These are phyloP conservation scores for Ennomos fuscantarius DNA, from an alignment of 2,888 invertebrate genomes.

Conservation along the genomic window DNA sequence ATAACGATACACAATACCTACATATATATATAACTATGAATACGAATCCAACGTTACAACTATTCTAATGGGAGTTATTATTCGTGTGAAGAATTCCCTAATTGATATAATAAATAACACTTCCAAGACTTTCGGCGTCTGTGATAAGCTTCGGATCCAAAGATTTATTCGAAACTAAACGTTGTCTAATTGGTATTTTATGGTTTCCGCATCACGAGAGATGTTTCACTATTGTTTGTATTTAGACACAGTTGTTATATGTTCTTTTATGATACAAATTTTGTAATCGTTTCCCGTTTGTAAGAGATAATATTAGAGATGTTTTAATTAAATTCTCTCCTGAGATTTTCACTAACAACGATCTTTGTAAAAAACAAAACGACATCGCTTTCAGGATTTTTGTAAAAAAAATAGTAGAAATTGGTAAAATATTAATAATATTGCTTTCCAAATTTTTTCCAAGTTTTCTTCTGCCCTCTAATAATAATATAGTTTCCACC, in stretches of 20 bases:
- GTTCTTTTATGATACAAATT: constrained; percentile 30
- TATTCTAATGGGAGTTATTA: constrained; percentile 53
- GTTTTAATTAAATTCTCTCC: neutral
- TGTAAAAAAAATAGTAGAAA: no score
- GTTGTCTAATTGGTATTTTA: constrained; percentile 73
- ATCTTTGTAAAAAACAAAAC: no score
- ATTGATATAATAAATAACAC: constrained; percentile 78
- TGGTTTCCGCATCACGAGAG: constrained; percentile 46
- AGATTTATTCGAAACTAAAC: constrained; percentile 70
- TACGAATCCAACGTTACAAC: constrained; percentile 31
- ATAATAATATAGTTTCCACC: no score
- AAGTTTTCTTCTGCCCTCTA: no score
- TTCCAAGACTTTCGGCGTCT: constrained; percentile 64
- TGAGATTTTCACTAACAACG: no score
- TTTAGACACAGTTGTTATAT: constrained; percentile 56
- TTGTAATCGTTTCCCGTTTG: constrained; percentile 23
- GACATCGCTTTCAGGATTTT: no score
- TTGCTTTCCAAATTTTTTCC: no score
- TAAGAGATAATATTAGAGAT: constrained; percentile 6
- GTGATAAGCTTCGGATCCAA: constrained; percentile 67
- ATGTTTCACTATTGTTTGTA: constrained; percentile 55
- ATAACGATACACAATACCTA: neutral
- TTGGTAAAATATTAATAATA: no score
- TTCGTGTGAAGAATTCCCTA: constrained; percentile 74
- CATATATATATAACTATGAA: constrained; percentile 11